Evolutionary conservation across 2,888 invertebrate genomes (phyloP), one percentile per base, ranked within the genome.

Genomic region (Andricus quercusramuli): DNA sequence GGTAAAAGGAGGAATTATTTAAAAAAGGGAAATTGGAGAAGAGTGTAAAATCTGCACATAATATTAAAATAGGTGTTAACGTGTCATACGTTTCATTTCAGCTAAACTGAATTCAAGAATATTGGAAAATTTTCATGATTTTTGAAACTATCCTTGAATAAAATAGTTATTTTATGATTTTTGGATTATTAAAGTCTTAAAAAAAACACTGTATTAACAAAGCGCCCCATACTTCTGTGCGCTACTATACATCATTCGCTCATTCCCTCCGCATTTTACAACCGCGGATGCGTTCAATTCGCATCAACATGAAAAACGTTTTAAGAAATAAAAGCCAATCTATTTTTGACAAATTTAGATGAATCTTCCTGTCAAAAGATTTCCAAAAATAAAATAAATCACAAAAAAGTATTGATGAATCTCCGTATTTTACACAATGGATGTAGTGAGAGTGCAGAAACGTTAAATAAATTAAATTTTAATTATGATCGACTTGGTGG

Each of bases 181-280:
- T 9, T 37, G 9, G 9, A 37, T 9, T 9, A 37, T 9, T 37
- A 4, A 9, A 37, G 9, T n/a, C n/a, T 3, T 37, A 1, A 37
- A 37, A 37, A 37, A 37, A 41, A 41, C 37, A 41, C 1, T 41
- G 44, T 15, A 13, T 2, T 47, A 5, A 47, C 11, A 51, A n/a
- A 51, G 51, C 6, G 2, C 2, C 20, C 20, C 5, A 56, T 56
- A n/a, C n/a, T 56, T 56, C n/a, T 56, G 51, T n/a, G 20, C 4
- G 51, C 2, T 56, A n/a, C n/a, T 56, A 8, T 56, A 56, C 15
- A 56, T 2, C 9, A 20, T 66, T 8, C 17, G 22, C 22, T 5
- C 9, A 77, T 77, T 77, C 62, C 41, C 41, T 37, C 41, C 20
- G 29, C 17, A 59, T 77, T 77, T 59, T n/a, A 13, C 76, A 20